Base-by-base conservation (phyloP, 2,113 vertebrate genomes). In the Polyodon spathula region DNA sequence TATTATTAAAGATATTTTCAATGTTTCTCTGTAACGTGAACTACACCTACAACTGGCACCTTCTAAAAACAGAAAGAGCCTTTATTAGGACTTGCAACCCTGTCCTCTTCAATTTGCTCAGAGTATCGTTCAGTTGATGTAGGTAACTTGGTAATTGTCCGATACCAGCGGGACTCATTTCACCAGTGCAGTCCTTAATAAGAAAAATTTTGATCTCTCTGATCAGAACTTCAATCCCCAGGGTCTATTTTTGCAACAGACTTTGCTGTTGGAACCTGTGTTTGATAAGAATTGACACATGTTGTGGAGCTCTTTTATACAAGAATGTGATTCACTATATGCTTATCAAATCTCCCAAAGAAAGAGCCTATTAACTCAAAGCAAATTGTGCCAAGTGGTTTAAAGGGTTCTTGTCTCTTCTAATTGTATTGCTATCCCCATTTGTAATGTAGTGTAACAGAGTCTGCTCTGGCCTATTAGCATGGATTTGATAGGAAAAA, bases 321-420 rank as follows among this genome's bases (percentile, higher is more conserved):
- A 62, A 70, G 76, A 69, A 80, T 76, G 76, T 70, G 75, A 79
- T 72, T 71, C 79, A 78, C 73, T 75, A 68, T 71, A 56, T 64
- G 68, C 79, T 76, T 78, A 78, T 81, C 76, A 76, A 81, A 81
- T 77, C 75, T 84, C 75, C 74, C 73, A 67, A 68, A 78, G 80
- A 88, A 83, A 80, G 83, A 86, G 69, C 81, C 79, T 90, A 92
- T 94, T 94, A 93, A 92, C 83, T 86, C 80, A 80, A 78, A 81
- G 78, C 84, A 91, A 90, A 92, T 93, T 92, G 89, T 84, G 78
- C 83, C 87, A 85, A 87, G 77, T 89, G 65, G 82, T 76, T 89
- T 88, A 86, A 92, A 90, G 74, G 72, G 74, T 78, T 63, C 76
- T 81, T 93, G 94, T 95, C 93, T 85, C 69, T 84, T 93, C 82